Evolutionary conservation across 2,888 invertebrate species (phyloP).

Genomic region (Oscheius sp.): DNA sequence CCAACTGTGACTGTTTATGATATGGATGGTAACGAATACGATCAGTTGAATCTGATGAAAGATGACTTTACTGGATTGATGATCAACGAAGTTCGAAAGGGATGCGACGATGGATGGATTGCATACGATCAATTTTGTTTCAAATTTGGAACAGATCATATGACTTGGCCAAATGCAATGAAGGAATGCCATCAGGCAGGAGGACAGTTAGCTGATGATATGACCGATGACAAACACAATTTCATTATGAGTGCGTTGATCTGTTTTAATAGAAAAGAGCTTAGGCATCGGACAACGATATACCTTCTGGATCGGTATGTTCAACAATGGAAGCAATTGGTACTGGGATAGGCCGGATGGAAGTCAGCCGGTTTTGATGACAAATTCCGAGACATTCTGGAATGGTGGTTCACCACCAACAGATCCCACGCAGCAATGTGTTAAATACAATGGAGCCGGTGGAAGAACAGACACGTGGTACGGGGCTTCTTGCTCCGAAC

Average conservation of each 20-base stretch:
- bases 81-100: conserved; percentile 44
- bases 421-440: conserved; percentile 45
- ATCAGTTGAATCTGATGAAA: neutral
- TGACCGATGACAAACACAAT: conserved; percentile 39
- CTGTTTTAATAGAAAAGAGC: neutral
- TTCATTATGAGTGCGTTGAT: conserved; percentile 32
- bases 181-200: conserved; percentile 45
- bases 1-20: conserved; percentile 36
- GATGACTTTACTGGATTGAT: conserved; percentile 12
- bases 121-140: conserved; percentile 45
- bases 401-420: conserved; percentile 28
- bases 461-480: conserved; percentile 19
- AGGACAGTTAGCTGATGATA: conserved; percentile 57
- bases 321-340: conserved; percentile 32
- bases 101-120: conserved; percentile 53
- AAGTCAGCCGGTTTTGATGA: conserved; percentile 25
- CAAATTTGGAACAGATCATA: conserved; percentile 29
- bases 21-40: conserved; percentile 30
- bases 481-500: conserved; percentile 39
- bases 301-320: conserved; percentile 51
- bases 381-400: conserved; percentile 37
- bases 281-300: conserved; percentile 8
- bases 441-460: conserved; percentile 37
- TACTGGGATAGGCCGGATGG: conserved; percentile 45
- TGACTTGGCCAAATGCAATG: conserved; percentile 41